A percentile compares a stretch with the other conserved stretches of the same genome.
phyloP scores from a whole-genome alignment of 2,888 invertebrate genomes.

The Capitulum mitella region DNA sequence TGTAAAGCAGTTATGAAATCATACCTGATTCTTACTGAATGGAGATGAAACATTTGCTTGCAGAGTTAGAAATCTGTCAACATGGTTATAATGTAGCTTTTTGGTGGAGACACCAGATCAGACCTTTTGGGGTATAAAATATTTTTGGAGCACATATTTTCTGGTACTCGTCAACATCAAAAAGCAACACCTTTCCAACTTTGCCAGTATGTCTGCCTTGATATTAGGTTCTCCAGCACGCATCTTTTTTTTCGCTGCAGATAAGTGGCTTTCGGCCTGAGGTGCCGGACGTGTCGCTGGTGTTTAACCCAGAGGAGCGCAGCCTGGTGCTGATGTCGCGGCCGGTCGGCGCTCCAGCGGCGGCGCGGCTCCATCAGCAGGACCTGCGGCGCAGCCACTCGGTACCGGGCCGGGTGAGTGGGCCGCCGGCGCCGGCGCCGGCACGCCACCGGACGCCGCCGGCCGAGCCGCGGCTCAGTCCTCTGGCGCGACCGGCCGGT shows the following conservation, averaged over 20 bases:
- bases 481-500: neutral
- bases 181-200: neutral
- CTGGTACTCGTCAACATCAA: too few relatives aligned
- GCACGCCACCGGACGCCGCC: neutral
- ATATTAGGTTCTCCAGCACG: neutral
- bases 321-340: neutral
- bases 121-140: neutral
- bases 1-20: too few relatives aligned
- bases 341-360: neutral
- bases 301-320: slow-evolving; percentile 8
- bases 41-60: too few relatives aligned
- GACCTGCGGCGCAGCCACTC: neutral
- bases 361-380: neutral
- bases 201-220: neutral
- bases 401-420: neutral
- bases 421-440: neutral
- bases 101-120: too few relatives aligned
- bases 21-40: too few relatives aligned
- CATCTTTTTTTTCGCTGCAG: too few relatives aligned
- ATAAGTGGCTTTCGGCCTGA: neutral
- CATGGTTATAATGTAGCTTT: too few relatives aligned
- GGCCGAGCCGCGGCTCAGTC: neutral
- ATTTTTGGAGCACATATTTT: too few relatives aligned
- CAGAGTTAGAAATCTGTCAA: too few relatives aligned
- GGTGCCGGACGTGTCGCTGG: slow-evolving; percentile 2